These are phyloP conservation scores for Drosophila persimilis DNA, from an alignment of 1,140 invertebrate species.

Conservation along the genomic window DNA sequence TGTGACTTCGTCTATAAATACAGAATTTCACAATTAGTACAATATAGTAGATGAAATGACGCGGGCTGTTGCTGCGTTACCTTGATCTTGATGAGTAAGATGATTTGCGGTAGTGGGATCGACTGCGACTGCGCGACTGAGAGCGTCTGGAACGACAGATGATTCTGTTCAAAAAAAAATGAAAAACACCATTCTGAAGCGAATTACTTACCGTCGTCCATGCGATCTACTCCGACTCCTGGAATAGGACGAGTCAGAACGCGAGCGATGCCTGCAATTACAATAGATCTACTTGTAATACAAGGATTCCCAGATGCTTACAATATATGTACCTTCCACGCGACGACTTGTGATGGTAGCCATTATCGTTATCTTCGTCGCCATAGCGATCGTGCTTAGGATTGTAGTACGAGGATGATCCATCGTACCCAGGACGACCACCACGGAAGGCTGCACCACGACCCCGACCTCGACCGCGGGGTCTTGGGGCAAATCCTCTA, in stretches of 20 bases:
- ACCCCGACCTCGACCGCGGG: constrained; percentile 57
- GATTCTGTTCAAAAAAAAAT: constrained; percentile 45
- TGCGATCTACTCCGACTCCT: constrained; percentile 83
- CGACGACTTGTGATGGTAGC: constrained; percentile 61
- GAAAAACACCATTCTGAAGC: background rate
- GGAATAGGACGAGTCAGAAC: constrained; percentile 66
- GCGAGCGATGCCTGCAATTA: constrained; percentile 80
- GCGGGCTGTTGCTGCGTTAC: constrained; percentile 12
- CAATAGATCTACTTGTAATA: background rate
- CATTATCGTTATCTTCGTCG: constrained; percentile 48
- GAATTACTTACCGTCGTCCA: constrained; percentile 66
- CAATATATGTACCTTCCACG: constrained; percentile 47
- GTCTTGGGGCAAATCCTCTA: constrained; percentile 70
- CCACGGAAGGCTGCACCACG: constrained; percentile 54
- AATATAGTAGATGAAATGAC: background rate
- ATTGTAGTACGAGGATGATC: constrained; percentile 64
- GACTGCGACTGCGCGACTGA: constrained; percentile 62
- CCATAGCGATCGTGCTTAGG: constrained; percentile 59
- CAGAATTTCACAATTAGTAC: background rate
- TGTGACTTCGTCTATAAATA: constrained; percentile 52
- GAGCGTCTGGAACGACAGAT: constrained; percentile 71
- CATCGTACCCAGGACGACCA: constrained; percentile 53
- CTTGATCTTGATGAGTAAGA: constrained; percentile 73
- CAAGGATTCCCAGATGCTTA: too few relatives aligned
- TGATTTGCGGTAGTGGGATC: constrained; percentile 77